Evolutionary conservation across 1,140 invertebrate species (phyloP).

Genomic region (Physella acuta): DNA sequence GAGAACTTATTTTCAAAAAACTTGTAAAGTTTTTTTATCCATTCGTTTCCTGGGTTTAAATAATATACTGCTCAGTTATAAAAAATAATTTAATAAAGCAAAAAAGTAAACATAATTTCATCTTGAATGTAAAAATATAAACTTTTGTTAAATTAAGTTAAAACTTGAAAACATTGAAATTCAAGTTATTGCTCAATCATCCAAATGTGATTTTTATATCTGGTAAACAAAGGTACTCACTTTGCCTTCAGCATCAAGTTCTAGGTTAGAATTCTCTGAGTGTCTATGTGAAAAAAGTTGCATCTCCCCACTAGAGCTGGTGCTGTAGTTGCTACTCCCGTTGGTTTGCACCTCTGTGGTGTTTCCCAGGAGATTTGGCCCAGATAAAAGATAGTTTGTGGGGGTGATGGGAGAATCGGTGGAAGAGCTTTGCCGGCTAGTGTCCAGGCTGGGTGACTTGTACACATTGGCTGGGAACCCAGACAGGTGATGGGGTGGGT

Average conservation of each 20-base stretch:
- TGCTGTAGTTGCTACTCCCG: slow-evolving; percentile 46
- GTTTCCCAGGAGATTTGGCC: slow-evolving; percentile 19
- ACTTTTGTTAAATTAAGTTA: no score
- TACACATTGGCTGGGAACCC: slow-evolving; percentile 13
- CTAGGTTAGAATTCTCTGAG: slow-evolving; percentile 46
- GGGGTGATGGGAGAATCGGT: slow-evolving; percentile 29
- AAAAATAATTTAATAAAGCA: no score
- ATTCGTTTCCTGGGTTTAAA: no score
- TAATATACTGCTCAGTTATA: no score
- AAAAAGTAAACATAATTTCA: no score
- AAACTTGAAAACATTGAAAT: no score
- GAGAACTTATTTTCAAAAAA: no score
- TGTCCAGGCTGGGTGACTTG: slow-evolving; percentile 27
- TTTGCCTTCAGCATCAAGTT: slow-evolving; percentile 65
- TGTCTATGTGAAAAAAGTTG: slow-evolving; percentile 40
- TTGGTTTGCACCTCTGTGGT: slow-evolving; percentile 30
- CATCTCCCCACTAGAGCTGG: slow-evolving; percentile 49
- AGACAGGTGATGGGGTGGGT: neutral
- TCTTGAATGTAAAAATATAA: no score
- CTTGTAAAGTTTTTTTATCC: no score
- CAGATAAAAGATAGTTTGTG: slow-evolving; percentile 25
- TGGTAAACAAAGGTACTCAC: no score
- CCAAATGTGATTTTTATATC: no score
- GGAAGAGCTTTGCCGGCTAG: slow-evolving; percentile 29
- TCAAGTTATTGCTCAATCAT: no score